A percentile compares a stretch with the other conserved stretches of the same genome.
Conservation (phyloP, 2,888 invertebrate genomes). For the Acanthosepion lycidas region DNA sequence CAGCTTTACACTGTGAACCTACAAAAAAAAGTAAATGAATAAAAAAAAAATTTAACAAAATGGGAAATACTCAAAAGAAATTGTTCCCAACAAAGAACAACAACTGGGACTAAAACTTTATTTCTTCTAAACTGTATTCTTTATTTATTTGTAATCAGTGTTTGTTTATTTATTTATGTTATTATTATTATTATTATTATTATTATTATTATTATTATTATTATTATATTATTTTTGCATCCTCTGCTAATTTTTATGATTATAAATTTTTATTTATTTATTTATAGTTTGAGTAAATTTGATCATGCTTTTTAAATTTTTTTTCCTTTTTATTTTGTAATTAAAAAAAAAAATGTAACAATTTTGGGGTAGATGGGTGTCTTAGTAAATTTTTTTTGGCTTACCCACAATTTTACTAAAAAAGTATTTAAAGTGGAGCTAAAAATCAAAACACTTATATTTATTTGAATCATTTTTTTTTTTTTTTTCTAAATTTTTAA, state of each 20-base stretch:
- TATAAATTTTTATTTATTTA: not conserved
- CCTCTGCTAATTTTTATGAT: too few species aligned
- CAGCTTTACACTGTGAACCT: too few species aligned
- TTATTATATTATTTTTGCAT: not conserved
- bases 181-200: not conserved
- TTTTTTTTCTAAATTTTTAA: not conserved
- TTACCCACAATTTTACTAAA: not conserved
- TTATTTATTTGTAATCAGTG: not conserved
- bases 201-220: too few species aligned
- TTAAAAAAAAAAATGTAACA: not conserved
- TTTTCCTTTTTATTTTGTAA: too few species aligned
- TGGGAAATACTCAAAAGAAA: not conserved
- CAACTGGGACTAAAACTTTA: not conserved
- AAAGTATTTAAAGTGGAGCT: too few species aligned
- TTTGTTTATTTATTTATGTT: not conserved
- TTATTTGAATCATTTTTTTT: too few species aligned
- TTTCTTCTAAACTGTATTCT: not conserved
- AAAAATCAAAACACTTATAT: too few species aligned
- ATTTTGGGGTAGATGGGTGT: not conserved
- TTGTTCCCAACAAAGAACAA: not conserved
- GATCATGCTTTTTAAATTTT: too few species aligned
- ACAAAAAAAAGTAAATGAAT: not conserved
- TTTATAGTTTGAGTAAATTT: not conserved
- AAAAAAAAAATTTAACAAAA: not conserved
- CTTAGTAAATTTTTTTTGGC: not conserved